These are phyloP conservation scores for Lagopus muta DNA, from an alignment of 2,113 vertebrate genomes.

Conservation along the genomic window DNA sequence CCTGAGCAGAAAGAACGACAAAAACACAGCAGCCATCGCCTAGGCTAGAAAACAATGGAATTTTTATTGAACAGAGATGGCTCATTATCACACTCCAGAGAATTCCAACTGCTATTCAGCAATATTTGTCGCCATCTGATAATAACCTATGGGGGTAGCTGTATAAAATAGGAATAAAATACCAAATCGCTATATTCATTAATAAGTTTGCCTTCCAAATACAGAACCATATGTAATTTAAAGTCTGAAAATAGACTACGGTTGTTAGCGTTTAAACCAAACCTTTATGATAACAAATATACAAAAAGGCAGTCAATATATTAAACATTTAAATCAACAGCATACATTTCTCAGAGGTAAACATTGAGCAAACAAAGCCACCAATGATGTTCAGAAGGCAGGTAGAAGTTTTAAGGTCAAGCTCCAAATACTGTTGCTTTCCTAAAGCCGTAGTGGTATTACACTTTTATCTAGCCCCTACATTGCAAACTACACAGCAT, in stretches of 20 bases:
- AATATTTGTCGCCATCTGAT: slow-evolving; percentile 63
- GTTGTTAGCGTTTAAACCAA: slow-evolving; percentile 66
- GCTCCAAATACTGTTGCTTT: slow-evolving; percentile 62
- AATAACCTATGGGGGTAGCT: slow-evolving; percentile 55
- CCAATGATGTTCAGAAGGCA: slow-evolving; percentile 29
- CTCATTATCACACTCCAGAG: slow-evolving; percentile 56
- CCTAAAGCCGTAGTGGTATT: slow-evolving; percentile 37
- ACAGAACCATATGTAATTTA: slow-evolving; percentile 61
- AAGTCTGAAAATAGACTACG: slow-evolving; percentile 73
- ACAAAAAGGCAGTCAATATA: slow-evolving; percentile 74
- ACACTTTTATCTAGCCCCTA: slow-evolving; percentile 49
- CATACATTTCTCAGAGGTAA: slow-evolving; percentile 66
- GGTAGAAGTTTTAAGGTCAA: slow-evolving; percentile 50
- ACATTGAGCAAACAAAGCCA: slow-evolving; percentile 67
- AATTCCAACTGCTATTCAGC: slow-evolving; percentile 71
- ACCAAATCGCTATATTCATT: slow-evolving; percentile 64
- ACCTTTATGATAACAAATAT: slow-evolving; percentile 71
- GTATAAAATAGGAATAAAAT: slow-evolving; percentile 74
- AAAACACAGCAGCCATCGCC: slow-evolving; percentile 49
- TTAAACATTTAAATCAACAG: slow-evolving; percentile 74
- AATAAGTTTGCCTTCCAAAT: slow-evolving; percentile 64
- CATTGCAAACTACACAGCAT: slow-evolving; percentile 32
- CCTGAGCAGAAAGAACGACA: slow-evolving; percentile 24
- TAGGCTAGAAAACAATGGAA: slow-evolving; percentile 68
- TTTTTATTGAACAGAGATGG: slow-evolving; percentile 75